phyloP scores from a whole-genome alignment of 2,797 vertebrate genomes.

The Poeciliopsis turneri region DNA sequence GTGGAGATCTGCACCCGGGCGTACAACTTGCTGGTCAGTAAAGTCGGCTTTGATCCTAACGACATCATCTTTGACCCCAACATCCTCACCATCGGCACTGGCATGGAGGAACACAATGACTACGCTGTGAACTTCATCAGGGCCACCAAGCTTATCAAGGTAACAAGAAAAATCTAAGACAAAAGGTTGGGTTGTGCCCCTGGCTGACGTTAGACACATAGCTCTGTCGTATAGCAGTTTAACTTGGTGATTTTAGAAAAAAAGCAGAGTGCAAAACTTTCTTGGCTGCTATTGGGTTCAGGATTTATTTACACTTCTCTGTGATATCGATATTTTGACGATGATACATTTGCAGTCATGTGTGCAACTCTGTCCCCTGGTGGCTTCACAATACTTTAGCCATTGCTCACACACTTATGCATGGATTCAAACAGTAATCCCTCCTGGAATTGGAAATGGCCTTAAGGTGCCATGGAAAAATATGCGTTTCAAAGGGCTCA shows the following conservation, averaged over 20 bases:
- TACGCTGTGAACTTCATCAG: constrained; percentile 92
- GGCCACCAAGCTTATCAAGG: constrained; percentile 90
- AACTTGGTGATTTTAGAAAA: not conserved
- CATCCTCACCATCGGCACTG: constrained; percentile 96
- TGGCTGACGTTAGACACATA: not conserved
- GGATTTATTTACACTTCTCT: not conserved
- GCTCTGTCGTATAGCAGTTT: not conserved
- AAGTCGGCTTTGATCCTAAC: constrained; percentile 88
- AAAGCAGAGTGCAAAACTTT: too few species aligned
- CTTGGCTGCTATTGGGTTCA: not conserved
- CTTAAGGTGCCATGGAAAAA: not conserved
- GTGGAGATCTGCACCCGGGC: constrained; percentile 90
- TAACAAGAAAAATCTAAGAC: constrained; percentile 48
- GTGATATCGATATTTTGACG: not conserved
- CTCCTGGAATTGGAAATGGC: not conserved
- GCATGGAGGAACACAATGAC: constrained; percentile 94
- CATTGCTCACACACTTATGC: not conserved
- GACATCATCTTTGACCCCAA: constrained; percentile 99
- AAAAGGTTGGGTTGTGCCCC: not conserved
- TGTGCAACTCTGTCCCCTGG: not conserved
- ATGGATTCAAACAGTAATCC: not conserved
- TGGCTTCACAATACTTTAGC: not conserved
- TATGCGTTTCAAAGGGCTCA: not conserved
- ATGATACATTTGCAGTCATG: not conserved
- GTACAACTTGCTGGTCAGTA: constrained; percentile 86